phyloP scores from a whole-genome alignment of 2,113 vertebrate genomes.

The Peromyscus leucopus region DNA sequence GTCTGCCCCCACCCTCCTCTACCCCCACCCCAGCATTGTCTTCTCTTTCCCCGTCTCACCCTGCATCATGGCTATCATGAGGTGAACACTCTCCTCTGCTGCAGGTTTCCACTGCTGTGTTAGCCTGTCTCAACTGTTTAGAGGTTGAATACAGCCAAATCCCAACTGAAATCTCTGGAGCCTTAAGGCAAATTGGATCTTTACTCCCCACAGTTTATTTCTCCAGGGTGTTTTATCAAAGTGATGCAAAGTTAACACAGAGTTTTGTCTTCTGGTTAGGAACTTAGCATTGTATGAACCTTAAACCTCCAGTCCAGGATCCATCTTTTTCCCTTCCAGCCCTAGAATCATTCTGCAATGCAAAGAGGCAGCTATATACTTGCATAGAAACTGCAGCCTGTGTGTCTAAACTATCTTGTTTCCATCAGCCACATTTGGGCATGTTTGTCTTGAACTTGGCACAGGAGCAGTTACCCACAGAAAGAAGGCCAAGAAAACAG shows the following conservation, averaged over 20 bases:
- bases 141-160: not conserved
- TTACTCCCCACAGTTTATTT: not conserved
- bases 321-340: not conserved
- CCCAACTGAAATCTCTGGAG: not conserved
- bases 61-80: not conserved
- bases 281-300: not conserved
- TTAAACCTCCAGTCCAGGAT: not conserved
- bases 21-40: too few relatives aligned
- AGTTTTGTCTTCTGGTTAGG: slow-evolving; percentile 9
- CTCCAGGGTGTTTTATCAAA: not conserved
- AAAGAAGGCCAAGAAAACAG: not conserved
- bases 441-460: not conserved
- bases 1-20: too few relatives aligned
- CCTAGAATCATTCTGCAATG: not conserved
- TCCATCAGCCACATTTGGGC: not conserved
- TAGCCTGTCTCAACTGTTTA: not conserved
- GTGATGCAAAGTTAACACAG: not conserved
- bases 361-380: not conserved
- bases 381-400: not conserved
- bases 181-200: not conserved
- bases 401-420: not conserved
- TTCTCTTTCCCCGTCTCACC: not conserved
- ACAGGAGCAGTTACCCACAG: not conserved
- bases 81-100: not conserved
- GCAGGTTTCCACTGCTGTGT: not conserved